Conservation (phyloP, 2,888 invertebrate genomes). For the Lasioglossum lativentre region DNA sequence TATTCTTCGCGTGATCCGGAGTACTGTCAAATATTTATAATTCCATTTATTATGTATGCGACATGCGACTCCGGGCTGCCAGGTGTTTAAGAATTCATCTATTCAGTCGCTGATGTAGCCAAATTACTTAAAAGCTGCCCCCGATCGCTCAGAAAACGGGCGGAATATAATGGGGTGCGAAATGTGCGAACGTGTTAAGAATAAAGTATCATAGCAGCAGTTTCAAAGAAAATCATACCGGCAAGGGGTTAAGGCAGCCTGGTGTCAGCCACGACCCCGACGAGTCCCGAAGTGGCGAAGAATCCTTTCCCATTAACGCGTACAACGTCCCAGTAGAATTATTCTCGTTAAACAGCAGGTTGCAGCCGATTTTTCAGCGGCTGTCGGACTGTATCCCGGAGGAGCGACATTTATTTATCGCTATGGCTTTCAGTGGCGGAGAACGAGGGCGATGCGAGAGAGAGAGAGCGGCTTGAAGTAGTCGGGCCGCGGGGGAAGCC, state of each 20-base stretch:
- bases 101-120: background rate
- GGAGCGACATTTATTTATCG: conserved; percentile 6
- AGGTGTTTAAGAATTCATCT: background rate
- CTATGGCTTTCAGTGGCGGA: background rate
- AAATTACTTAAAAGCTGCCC: background rate
- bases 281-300: background rate
- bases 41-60: background rate
- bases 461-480: background rate
- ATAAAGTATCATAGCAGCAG: too few species aligned
- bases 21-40: background rate
- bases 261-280: background rate
- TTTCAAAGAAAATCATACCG: background rate
- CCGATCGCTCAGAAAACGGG: background rate
- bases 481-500: background rate
- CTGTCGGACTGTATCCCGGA: conserved; percentile 1
- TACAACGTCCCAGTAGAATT: background rate
- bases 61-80: background rate
- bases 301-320: background rate
- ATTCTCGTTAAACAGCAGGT: conserved; percentile 7
- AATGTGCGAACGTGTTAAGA: too few species aligned
- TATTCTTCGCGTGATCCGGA: background rate
- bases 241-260: background rate
- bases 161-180: too few species aligned
- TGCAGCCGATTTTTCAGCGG: conserved; percentile 1
- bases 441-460: background rate